Evolutionary conservation across 2,888 invertebrate species (phyloP).

Genomic region (Hirtodrosophila trivittata): DNA sequence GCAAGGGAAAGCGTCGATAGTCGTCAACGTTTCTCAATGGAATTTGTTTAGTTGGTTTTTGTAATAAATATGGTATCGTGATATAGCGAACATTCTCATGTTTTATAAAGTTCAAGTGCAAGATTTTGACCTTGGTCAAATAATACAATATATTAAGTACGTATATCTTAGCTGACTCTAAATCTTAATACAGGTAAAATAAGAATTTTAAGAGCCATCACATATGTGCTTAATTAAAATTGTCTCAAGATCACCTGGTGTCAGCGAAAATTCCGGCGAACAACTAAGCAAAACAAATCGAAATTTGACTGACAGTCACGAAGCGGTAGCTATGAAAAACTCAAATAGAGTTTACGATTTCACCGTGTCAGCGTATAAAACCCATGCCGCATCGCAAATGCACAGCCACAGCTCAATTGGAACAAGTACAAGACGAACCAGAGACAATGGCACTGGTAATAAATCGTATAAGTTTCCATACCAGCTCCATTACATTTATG

Average conservation of each 20-base stretch:
- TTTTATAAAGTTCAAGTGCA: slow-evolving; percentile 65
- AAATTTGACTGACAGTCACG: slow-evolving; percentile 73
- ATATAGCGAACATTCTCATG: slow-evolving; percentile 17
- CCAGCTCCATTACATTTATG: slow-evolving; percentile 17
- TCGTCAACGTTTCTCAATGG: slow-evolving; percentile 7
- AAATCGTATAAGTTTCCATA: slow-evolving; percentile 12
- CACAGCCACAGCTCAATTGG: slow-evolving; percentile 44
- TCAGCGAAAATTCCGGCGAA: slow-evolving; percentile 72
- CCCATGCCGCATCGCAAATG: slow-evolving; percentile 24
- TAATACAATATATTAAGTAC: slow-evolving; percentile 23
- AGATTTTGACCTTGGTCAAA: slow-evolving; percentile 53
- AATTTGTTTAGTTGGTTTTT: slow-evolving; percentile 55
- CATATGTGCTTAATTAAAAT: slow-evolving; percentile 63
- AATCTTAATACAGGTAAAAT: slow-evolving; percentile 26
- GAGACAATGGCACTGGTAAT: slow-evolving; percentile 44
- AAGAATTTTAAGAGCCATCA: slow-evolving; percentile 21
- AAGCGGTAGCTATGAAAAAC: slow-evolving; percentile 41
- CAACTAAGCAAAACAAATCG: slow-evolving; percentile 58
- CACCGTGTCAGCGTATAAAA: slow-evolving; percentile 72
- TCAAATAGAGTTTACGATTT: slow-evolving; percentile 62
- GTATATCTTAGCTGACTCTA: slow-evolving; percentile 41
- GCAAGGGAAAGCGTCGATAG: slow-evolving; percentile 82
- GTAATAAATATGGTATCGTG: slow-evolving; percentile 55
- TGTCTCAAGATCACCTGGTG: slow-evolving; percentile 70
- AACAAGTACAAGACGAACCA: slow-evolving; percentile 28